These are phyloP conservation scores for Cnemophilus loriae DNA, from an alignment of 2,113 vertebrate genomes.

Conservation along the genomic window DNA sequence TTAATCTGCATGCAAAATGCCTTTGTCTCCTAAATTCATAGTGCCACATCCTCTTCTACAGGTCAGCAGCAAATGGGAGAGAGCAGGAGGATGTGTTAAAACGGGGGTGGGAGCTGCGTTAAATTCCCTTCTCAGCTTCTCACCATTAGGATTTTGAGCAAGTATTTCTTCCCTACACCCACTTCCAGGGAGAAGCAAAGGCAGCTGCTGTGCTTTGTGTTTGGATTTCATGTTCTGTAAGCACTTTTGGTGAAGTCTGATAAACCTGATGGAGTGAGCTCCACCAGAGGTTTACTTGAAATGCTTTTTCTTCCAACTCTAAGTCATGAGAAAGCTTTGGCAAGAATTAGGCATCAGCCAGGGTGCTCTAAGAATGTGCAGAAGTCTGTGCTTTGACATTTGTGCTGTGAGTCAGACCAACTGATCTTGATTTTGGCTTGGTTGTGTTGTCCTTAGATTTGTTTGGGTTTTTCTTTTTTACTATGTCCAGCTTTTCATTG, in stretches of 20 bases:
- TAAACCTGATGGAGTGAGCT: not conserved
- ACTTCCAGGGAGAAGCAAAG: not conserved
- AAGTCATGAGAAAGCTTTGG: not conserved
- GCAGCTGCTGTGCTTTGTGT: not conserved
- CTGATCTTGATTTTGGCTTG: not conserved
- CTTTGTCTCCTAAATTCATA: not conserved
- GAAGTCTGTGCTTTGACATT: not conserved
- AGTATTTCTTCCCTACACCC: not conserved
- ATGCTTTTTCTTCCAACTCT: not conserved
- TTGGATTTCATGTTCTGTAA: not conserved
- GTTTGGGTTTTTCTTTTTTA: not conserved
- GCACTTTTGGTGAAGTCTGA: not conserved
- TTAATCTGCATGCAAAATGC: not conserved
- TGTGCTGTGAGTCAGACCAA: not conserved
- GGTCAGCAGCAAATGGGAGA: not conserved
- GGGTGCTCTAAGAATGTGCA: not conserved
- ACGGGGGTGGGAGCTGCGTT: accelerated
- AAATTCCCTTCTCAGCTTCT: not conserved
- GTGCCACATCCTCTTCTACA: not conserved
- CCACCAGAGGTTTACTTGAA: not conserved
- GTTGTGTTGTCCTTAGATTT: not conserved
- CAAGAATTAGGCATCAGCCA: not conserved
- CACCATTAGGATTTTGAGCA: not conserved
- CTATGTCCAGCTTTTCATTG: not conserved
- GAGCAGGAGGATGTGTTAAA: not conserved